phyloP scores from a whole-genome alignment of 1,140 invertebrate genomes.

The Diabrotica virgifera region DNA sequence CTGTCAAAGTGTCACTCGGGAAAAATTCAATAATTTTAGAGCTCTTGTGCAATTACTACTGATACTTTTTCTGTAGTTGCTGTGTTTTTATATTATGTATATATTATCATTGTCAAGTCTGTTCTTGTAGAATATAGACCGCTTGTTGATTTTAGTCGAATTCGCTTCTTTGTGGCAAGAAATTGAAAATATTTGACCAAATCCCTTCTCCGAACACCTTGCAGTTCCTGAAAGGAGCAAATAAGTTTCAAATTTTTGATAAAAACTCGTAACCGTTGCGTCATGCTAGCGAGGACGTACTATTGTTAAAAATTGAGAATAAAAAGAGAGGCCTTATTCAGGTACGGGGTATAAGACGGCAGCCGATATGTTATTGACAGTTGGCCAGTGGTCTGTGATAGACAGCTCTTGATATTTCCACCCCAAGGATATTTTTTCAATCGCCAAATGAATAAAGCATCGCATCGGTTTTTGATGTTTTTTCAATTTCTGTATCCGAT shows the following conservation, averaged over 20 bases:
- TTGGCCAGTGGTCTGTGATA: constrained; percentile 32
- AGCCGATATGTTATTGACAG: constrained; percentile 26
- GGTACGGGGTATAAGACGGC: not conserved
- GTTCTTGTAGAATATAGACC: too few species aligned
- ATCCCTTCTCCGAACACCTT: too few species aligned
- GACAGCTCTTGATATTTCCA: constrained; percentile 22
- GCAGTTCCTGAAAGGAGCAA: not conserved
- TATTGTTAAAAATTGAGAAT: not conserved
- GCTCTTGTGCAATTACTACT: too few species aligned
- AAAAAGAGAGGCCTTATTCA: not conserved
- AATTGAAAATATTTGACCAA: too few species aligned
- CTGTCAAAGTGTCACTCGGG: too few species aligned
- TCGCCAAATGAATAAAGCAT: constrained; percentile 28
- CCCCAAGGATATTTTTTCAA: constrained; percentile 26
- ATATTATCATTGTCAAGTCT: too few species aligned
- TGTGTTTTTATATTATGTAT: too few species aligned
- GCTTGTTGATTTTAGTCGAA: too few species aligned
- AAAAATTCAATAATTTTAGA: too few species aligned
- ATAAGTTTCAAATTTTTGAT: not conserved
- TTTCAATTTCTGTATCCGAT: constrained; percentile 35
- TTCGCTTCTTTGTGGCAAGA: too few species aligned
- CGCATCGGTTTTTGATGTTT: constrained; percentile 30
- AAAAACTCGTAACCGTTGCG: not conserved
- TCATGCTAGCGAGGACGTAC: not conserved
- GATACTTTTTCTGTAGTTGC: too few species aligned